Percentiles rank a stretch among this genome's conserved stretches.
phyloP scores from a whole-genome alignment of 1,140 invertebrate genomes.

The Lepidurus arcticus region DNA sequence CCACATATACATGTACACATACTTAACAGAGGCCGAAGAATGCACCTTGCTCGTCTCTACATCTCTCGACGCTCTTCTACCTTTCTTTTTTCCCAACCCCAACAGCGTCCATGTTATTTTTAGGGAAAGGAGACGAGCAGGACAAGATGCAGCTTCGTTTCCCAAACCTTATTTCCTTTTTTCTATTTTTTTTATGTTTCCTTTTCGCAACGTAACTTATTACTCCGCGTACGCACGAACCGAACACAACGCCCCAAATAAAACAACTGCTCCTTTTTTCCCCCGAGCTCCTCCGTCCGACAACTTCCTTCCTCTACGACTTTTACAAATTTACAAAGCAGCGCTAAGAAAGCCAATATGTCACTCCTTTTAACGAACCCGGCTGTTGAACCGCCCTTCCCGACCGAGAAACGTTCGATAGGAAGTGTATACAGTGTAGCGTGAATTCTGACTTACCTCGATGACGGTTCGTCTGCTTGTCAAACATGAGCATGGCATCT shows the following conservation, averaged over 20 bases:
- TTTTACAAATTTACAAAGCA: too few species aligned
- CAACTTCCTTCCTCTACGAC: too few species aligned
- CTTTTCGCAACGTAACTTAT: not conserved
- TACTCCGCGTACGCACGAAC: not conserved
- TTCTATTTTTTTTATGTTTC: not conserved
- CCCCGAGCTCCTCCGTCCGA: too few species aligned
- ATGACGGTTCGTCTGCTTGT: constrained; percentile 99
- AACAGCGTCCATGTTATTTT: not conserved
- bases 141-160: constrained; percentile 12
- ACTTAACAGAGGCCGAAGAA: not conserved
- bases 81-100: not conserved
- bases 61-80: not conserved
- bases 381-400: too few species aligned
- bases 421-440: not conserved
- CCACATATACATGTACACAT: constrained; percentile 6
- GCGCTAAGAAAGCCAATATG: too few species aligned
- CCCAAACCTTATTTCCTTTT: not conserved
- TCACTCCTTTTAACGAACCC: too few species aligned
- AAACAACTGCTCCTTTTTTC: not conserved
- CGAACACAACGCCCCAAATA: not conserved
- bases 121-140: constrained; percentile 5
- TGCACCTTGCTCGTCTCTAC: constrained; percentile 20
- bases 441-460: constrained; percentile 76
- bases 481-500: constrained; percentile 99
- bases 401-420: too few species aligned